A percentile compares a stretch with the other conserved stretches of the same genome.
Conservation (phyloP, 2,888 invertebrate species). For the Agrochola macilenta region DNA sequence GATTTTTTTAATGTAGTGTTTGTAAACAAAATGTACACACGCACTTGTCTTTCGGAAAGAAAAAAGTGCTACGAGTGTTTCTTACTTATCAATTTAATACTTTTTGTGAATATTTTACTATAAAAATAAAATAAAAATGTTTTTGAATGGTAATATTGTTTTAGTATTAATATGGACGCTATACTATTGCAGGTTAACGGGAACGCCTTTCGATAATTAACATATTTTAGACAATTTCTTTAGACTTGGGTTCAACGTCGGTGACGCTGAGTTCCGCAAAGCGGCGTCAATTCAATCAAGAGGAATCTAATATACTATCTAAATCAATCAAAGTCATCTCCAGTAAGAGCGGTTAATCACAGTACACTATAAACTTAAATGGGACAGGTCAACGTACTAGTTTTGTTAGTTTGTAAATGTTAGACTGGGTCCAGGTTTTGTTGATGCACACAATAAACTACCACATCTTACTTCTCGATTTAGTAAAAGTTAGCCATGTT, state of each 20-base stretch:
- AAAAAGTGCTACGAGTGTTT: too few species aligned
- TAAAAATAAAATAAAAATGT: too few species aligned
- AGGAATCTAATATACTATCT: constrained; percentile 12
- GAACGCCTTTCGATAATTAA: too few species aligned
- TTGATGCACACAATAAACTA: neutral
- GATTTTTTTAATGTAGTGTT: too few species aligned
- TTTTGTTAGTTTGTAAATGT: neutral
- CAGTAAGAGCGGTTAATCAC: constrained; percentile 33
- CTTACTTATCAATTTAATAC: too few species aligned
- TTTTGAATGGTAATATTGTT: too few species aligned
- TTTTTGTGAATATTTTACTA: too few species aligned
- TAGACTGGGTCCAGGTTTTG: neutral
- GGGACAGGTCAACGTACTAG: constrained; percentile 2
- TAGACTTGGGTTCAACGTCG: neutral
- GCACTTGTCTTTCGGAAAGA: too few species aligned
- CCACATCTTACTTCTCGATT: neutral
- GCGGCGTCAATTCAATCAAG: constrained; percentile 32
- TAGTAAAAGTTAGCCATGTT: neutral
- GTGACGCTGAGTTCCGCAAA: constrained; percentile 1
- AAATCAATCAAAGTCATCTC: constrained; percentile 37
- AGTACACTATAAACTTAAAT: constrained; percentile 25
- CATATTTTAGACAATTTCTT: neutral
- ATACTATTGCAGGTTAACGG: too few species aligned
- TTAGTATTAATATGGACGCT: too few species aligned
- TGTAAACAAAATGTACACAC: too few species aligned